These are phyloP conservation scores for Hirtodrosophila confusa DNA, from an alignment of 2,888 invertebrate species.

Conservation along the genomic window DNA sequence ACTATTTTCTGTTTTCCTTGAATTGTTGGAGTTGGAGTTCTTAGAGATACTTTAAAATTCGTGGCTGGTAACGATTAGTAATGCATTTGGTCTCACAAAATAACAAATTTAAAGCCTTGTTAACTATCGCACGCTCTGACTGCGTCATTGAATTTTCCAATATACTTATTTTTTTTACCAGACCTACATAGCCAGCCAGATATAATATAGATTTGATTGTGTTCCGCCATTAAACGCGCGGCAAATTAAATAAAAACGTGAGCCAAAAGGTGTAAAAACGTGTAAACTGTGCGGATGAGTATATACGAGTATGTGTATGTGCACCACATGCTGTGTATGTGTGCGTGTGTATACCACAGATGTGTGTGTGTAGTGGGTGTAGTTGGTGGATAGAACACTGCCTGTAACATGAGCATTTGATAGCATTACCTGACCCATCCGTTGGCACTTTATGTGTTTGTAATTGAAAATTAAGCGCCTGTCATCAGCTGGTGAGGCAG, in stretches of 20 bases:
- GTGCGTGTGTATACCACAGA: background rate
- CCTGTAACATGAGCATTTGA: slow-evolving; percentile 54
- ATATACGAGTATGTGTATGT: background rate
- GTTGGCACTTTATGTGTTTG: slow-evolving; percentile 62
- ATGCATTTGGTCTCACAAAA: no score
- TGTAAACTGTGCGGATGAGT: slow-evolving; percentile 4
- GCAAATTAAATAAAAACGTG: slow-evolving; percentile 60
- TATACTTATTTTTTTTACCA: background rate
- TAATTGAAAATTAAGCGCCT: slow-evolving; percentile 77
- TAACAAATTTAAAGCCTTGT: no score
- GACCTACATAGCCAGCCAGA: slow-evolving; percentile 2
- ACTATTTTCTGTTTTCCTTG: no score
- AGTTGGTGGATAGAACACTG: slow-evolving; percentile 2
- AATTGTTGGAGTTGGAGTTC: no score
- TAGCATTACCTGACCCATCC: slow-evolving; percentile 45
- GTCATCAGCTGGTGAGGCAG: slow-evolving; percentile 47
- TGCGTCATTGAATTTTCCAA: background rate
- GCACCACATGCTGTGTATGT: background rate
- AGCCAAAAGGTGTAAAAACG: slow-evolving; percentile 46
- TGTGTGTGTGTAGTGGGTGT: slow-evolving; percentile 7
- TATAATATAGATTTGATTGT: slow-evolving; percentile 40
- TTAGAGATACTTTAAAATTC: no score
- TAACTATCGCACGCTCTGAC: background rate
- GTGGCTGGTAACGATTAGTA: no score
- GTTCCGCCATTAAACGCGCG: slow-evolving; percentile 35